phyloP scores from a whole-genome alignment of 1,140 invertebrate species.

The Pissodes strobi region DNA sequence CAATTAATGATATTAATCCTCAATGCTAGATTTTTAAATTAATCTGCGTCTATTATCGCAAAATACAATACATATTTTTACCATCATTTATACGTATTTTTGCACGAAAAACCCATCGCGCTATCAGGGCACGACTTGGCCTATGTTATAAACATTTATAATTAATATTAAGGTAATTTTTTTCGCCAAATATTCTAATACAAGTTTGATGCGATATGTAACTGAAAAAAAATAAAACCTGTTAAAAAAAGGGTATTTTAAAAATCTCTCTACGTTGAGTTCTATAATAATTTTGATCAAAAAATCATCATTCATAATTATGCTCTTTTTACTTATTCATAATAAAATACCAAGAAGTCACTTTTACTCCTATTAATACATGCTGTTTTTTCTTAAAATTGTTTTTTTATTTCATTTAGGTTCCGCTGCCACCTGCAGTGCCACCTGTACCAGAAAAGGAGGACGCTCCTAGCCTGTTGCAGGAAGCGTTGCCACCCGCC shows the following conservation, averaged over 20 bases:
- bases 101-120: too few species aligned
- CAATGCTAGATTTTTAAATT: too few species aligned
- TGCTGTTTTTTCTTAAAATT: slow-evolving; percentile 1
- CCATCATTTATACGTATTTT: too few species aligned
- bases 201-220: too few species aligned
- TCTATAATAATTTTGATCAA: neutral
- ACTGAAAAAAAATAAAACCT: neutral
- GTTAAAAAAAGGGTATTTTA: neutral
- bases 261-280: neutral
- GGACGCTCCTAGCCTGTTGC: slow-evolving; percentile 20
- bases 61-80: too few species aligned
- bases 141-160: too few species aligned
- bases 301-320: neutral
- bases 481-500: neutral
- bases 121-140: too few species aligned
- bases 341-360: neutral
- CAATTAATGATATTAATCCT: too few species aligned
- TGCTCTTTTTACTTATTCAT: too few species aligned
- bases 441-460: slow-evolving; percentile 36
- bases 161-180: too few species aligned
- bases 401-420: slow-evolving; percentile 9
- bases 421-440: slow-evolving; percentile 48
- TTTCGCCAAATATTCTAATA: too few species aligned
- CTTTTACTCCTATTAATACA: neutral
- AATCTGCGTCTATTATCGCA: too few species aligned